Percentiles rank a stretch among this genome's conserved stretches.
Conservation (phyloP, 2,888 invertebrate species). For the Pelosia muscerda region DNA sequence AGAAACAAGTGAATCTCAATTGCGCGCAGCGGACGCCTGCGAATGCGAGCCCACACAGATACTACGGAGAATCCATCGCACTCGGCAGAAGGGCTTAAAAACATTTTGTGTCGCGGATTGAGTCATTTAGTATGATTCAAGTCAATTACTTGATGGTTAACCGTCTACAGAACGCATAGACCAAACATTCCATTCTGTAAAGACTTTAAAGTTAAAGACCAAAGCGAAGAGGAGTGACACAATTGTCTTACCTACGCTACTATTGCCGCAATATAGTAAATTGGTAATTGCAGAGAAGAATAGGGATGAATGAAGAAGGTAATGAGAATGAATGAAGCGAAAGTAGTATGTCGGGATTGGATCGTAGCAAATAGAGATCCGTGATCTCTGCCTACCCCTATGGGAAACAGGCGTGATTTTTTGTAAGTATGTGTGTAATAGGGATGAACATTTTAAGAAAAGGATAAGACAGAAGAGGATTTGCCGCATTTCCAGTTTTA, state of each 20-base stretch:
- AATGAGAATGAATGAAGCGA: no score
- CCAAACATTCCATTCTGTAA: background rate
- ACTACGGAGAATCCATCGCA: slow-evolving; percentile 62
- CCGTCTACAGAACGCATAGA: background rate
- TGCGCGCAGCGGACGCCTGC: slow-evolving; percentile 69
- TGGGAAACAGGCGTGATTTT: no score
- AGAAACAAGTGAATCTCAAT: slow-evolving; percentile 68
- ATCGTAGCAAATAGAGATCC: no score
- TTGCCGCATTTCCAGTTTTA: background rate
- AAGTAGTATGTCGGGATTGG: no score
- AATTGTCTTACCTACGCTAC: background rate
- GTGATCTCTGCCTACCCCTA: no score
- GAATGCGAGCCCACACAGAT: slow-evolving; percentile 67
- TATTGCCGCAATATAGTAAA: background rate
- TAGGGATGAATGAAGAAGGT: background rate
- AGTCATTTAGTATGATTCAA: background rate
- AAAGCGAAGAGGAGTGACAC: background rate
- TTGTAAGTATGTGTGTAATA: no score
- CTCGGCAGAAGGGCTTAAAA: slow-evolving; percentile 20
- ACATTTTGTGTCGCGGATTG: slow-evolving; percentile 5
- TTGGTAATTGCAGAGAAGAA: background rate
- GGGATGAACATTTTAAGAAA: no score
- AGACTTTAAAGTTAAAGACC: background rate
- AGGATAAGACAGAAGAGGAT: background rate
- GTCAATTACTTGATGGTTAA: background rate